Base-by-base conservation (phyloP, 2,888 invertebrate genomes). In the Athetis lepigone region DNA sequence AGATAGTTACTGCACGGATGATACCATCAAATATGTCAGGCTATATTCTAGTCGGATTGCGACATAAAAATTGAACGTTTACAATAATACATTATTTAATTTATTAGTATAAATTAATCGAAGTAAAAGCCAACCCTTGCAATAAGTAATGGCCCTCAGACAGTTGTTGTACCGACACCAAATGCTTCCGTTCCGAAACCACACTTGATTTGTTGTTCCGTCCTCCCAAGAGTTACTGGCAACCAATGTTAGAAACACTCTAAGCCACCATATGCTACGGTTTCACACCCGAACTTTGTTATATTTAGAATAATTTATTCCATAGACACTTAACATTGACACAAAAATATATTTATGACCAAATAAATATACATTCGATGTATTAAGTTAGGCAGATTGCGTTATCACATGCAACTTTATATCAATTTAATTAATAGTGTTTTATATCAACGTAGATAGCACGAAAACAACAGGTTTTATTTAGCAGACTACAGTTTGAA, bases 151-250 rank as follows among this genome's bases (percentile, higher is more conserved):
- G 86, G 85, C 81, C 84, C 85, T 85, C 86, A 88, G 88, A 86
- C 88, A 87, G 89, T 90, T 88, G 90, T 90, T 76, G 70, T 76
- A 68, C 67, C 71, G 76, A 80, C 81, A 80, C 79, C 79, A 76
- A 93, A 90, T 85, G 90, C 88, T 92, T 93, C 93, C 92, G 92
- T 85, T 86, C 85, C 86, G 81, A 89, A 92, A 92, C 92, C 93
- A 80, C 93, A 92, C 85, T 90, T 93, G 93, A 94, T 94, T 93
- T 93, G 92, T 93, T 80, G 90, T 92, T 91, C 92, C 91, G 90
- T 89, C 85, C 85, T 75, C 73, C 73, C 77, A 81, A 84, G 90
- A 92, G 89, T 91, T 92, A 92, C 87, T 70, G 71, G 82, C 82
- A 27, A 81, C 79, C 84, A 75, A 82, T 88, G 88, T 89, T 90